Base-by-base conservation (phyloP, 2,113 vertebrate species). In the Glaucidium brasilianum region DNA sequence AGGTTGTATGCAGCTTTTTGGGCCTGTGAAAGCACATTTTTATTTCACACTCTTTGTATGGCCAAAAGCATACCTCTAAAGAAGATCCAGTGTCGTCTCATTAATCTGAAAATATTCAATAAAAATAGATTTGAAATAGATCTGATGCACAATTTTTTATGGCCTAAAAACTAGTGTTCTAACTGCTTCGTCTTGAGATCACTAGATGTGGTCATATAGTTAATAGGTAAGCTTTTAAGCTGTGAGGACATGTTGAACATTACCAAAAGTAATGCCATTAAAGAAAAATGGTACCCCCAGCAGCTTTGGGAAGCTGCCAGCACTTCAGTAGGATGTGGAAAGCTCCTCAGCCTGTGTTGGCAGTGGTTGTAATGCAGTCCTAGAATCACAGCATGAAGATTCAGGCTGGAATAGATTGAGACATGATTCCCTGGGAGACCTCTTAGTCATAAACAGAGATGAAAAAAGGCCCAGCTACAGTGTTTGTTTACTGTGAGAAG, bases 381-480 rank as follows among this genome's bases (percentile, higher is more conserved):
- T 86, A 34, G 56, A 89, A 85, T 41, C 80, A 56, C 73, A 89
- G 73, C 2, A 0, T 82, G 89, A 55, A 52, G 56, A 78, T 37
- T 63, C 12, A 43, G 53, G 47, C 94, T 94, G 94, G 82, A 93
- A 60, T 77, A 78, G 39, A 6, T 34, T 78, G 84, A 94, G 73
- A n/a, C 86, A 50, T 3, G 14, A 20, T 69, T 97, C 88, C 87
- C 89, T 89, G n/a, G 25, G 84, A 92, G 89, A 89, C 49, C 52
- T 87, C 89, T 92, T 92, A 94, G 80, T 95, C 87, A 91, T 92
- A 67, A 94, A 84, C 20, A 85, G 86, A 74, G 66, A 89, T 68
- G 60, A 78, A 90, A 45, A 87, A 81, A 53, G 64, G 80, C 43
- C 74, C 89, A 94, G 73, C 41, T 91, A 5, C 91, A 64, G 58